Base-by-base conservation (phyloP, 2,113 vertebrate species). In the Nesogale talazaci region DNA sequence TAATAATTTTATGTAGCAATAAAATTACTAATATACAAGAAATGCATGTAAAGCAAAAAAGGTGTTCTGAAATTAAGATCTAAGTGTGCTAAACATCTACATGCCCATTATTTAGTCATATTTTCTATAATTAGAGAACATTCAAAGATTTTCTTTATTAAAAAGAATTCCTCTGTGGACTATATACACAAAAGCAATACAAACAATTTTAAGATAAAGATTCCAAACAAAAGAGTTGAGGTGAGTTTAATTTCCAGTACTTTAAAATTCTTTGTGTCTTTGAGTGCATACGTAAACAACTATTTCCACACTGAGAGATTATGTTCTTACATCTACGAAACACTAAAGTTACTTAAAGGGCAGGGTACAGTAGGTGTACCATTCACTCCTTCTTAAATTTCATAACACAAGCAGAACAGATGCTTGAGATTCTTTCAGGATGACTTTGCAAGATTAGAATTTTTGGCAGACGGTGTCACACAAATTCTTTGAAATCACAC, bases 121-220 rank as follows among this genome's bases (percentile, higher is more conserved):
- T 91, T 96, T 83, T 14, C 6, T n/a, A 83, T 67, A 76, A 86
- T 14, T 92, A n/a, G 1, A 82, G 63, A 15, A 70, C 3, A 84
- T 15, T 4, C 0, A 7, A 20, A 56, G 1, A 38, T n/a, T 38
- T 77, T 72, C 22, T 19, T 56, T n/a, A 17, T 17, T 15, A 72
- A 85, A 86, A 85, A 83, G 56, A 16, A 76, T 86, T 76, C 1
- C 6, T 74, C 6, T 56, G 27, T 3, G 72, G 57, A 59, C 12
- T 82, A 82, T 9, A 78, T 19, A 79, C 89, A 19, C 16, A 87
- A 59, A 91, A 89, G 65, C 22, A 90, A 85, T 87, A 74, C 6
- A 14, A 94, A 31, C 6, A 42, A 23, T 83, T 29, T 76, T 65
- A 72, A 86, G 6, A 31, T 69, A 83, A 42, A 46, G 52, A 23